These are phyloP conservation scores for Cryptosula pallasiana DNA, from an alignment of 2,888 invertebrate genomes.

Conservation along the genomic window DNA sequence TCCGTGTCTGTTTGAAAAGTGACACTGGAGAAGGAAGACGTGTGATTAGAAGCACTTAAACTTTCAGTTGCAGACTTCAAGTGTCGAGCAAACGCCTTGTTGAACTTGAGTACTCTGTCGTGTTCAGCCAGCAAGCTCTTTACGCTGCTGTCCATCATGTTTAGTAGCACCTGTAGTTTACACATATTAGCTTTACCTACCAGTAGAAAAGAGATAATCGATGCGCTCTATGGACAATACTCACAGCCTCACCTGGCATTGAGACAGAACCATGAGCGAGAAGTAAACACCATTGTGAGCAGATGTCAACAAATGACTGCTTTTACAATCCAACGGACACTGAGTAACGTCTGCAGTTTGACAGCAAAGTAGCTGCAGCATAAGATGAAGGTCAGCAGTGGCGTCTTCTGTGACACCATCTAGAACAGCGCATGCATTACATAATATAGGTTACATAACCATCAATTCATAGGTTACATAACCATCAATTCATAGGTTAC, in stretches of 20 bases:
- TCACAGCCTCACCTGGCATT: constrained; percentile 33
- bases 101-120: neutral
- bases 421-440: too few relatives aligned
- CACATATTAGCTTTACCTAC: neutral
- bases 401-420: constrained; percentile 53
- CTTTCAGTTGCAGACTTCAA: too few relatives aligned
- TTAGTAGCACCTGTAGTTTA: neutral
- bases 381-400: constrained; percentile 66
- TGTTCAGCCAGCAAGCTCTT: neutral
- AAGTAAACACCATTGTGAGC: constrained; percentile 70
- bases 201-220: too few relatives aligned
- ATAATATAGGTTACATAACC: too few relatives aligned
- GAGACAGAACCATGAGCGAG: constrained; percentile 63
- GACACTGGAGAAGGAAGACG: constrained; percentile 62
- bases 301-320: constrained; percentile 30
- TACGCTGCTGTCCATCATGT: neutral
- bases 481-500: too few relatives aligned
- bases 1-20: constrained; percentile 82
- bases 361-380: constrained; percentile 59
- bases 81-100: neutral
- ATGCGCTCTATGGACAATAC: too few relatives aligned
- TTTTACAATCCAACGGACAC: neutral
- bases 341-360: neutral
- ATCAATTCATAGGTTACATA: too few relatives aligned
- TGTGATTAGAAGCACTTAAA: too few relatives aligned